Conservation (phyloP, 2,888 invertebrate genomes). For the Drosophila dives region DNA sequence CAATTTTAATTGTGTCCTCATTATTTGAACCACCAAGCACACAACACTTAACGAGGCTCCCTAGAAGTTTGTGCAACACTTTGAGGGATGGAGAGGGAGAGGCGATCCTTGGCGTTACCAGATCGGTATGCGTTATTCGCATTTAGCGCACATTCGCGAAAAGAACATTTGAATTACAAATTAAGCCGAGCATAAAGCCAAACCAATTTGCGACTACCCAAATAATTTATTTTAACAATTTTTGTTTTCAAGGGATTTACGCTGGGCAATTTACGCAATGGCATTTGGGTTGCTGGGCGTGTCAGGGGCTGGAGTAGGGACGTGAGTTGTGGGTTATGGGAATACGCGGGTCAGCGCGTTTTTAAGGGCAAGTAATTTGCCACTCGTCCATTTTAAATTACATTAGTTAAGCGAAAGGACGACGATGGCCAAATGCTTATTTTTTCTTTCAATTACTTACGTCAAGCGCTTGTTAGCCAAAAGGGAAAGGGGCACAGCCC, state of each 20-base stretch:
- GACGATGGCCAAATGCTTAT: conserved; percentile 74
- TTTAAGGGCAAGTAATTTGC: conserved; percentile 75
- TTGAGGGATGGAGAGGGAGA: background rate
- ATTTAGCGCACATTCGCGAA: conserved; percentile 33
- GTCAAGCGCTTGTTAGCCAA: conserved; percentile 1
- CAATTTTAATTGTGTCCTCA: background rate
- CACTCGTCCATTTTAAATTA: conserved; percentile 79
- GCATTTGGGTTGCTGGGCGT: conserved; percentile 23
- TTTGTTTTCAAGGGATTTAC: conserved; percentile 69
- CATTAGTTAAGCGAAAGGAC: conserved; percentile 67
- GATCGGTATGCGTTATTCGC: conserved; percentile 41
- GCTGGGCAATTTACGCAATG: conserved; percentile 70
- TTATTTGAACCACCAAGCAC: conserved; percentile 1
- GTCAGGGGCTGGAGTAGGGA: background rate
- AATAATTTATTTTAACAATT: conserved; percentile 73
- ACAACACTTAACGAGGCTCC: conserved; percentile 23
- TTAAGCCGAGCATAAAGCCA: conserved; percentile 71
- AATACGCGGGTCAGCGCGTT: conserved; percentile 40
- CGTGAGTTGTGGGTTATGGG: background rate
- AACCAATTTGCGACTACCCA: conserved; percentile 73
- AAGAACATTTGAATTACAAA: conserved; percentile 73
- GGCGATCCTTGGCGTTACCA: conserved; percentile 46
- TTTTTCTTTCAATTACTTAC: conserved; percentile 72
- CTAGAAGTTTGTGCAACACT: conserved; percentile 15
- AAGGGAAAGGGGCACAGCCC: background rate